Conservation (phyloP, 2,888 invertebrate genomes). For the Cantharis lateralis region DNA sequence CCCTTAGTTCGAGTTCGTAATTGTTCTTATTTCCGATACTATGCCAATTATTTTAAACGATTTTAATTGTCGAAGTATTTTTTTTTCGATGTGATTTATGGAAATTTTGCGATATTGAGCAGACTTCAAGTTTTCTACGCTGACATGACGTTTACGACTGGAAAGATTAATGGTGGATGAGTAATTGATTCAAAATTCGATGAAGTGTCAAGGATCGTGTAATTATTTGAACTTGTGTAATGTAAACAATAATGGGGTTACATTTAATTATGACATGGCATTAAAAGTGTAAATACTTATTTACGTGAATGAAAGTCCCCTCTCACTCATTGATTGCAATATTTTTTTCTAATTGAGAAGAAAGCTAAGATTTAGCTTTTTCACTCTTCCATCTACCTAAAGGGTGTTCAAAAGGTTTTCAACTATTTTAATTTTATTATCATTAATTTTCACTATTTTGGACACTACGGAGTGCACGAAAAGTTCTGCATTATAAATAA, state of each 20-base stretch:
- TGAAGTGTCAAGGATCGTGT: background rate
- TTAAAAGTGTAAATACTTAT: background rate
- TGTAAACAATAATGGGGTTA: background rate
- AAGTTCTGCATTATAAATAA: too few species aligned
- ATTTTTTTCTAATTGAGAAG: too few species aligned
- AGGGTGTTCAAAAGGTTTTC: too few species aligned
- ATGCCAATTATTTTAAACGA: background rate
- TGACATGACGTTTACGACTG: background rate
- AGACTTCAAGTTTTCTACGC: background rate
- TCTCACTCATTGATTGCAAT: too few species aligned
- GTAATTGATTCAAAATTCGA: background rate
- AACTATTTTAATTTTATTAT: too few species aligned
- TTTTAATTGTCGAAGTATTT: background rate
- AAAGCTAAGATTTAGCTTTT: too few species aligned
- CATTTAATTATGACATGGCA: background rate
- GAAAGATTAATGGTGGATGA: background rate
- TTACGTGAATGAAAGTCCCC: too few species aligned
- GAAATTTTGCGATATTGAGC: background rate
- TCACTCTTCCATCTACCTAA: too few species aligned
- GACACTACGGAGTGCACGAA: too few species aligned
- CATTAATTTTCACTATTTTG: too few species aligned
- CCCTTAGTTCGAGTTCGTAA: background rate
- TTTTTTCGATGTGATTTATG: background rate
- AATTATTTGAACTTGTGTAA: background rate
- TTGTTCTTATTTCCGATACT: background rate